Conservation (phyloP, 2,888 invertebrate species). For the Cryptocephalus moraei region DNA sequence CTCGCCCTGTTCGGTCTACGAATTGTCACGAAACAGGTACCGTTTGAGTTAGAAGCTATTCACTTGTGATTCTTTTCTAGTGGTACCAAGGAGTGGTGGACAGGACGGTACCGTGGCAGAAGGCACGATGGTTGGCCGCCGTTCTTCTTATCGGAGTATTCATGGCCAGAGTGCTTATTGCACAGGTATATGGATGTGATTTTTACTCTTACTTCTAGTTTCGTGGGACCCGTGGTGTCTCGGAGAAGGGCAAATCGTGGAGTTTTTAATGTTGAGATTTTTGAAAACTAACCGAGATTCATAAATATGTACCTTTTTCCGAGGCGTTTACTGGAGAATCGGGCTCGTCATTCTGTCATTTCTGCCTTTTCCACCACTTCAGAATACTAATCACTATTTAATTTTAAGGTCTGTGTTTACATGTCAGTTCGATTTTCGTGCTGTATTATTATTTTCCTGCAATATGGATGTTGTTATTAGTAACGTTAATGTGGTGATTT, state of each 20-base stretch:
- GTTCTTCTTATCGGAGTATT: conserved; percentile 35
- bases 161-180: conserved; percentile 37
- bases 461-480: too few species aligned
- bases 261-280: too few species aligned
- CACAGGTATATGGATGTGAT: conserved; percentile 32
- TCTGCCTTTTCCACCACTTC: conserved; percentile 24
- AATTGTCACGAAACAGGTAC: conserved; percentile 72
- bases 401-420: not conserved
- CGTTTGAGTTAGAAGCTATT: conserved; percentile 25
- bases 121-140: conserved; percentile 36
- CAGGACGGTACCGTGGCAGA: conserved; percentile 40
- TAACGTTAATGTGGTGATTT: too few species aligned
- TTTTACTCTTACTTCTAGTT: not conserved
- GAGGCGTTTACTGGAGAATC: too few species aligned
- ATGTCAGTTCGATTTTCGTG: not conserved
- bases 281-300: too few species aligned
- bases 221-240: not conserved
- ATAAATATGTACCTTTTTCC: too few species aligned
- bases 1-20: conserved; percentile 67
- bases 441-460: too few species aligned
- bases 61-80: conserved; percentile 33
- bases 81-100: conserved; percentile 43
- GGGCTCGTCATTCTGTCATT: not conserved
- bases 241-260: not conserved
- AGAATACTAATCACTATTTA: not conserved